Evolutionary conservation across 2,113 vertebrate species (phyloP).

Genomic region (Carassius carassius): DNA sequence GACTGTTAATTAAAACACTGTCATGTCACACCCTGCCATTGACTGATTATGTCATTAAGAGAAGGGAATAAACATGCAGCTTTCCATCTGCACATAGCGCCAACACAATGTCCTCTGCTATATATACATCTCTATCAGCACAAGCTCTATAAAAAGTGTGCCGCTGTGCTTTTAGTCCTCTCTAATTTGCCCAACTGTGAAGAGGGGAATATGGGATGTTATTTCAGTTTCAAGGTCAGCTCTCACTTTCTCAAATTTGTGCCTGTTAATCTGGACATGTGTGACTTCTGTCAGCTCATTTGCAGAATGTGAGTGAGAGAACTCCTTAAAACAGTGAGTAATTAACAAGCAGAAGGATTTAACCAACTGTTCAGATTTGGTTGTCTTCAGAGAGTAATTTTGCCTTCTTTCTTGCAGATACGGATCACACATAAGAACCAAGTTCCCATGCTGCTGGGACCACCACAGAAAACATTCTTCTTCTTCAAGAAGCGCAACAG

Average conservation of each 20-base stretch:
- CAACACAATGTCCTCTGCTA: constrained; percentile 50
- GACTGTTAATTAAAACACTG: constrained; percentile 61
- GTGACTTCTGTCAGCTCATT: constrained; percentile 35
- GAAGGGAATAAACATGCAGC: constrained; percentile 50
- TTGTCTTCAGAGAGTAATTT: neutral
- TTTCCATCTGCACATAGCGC: constrained; percentile 53
- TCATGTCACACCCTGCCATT: constrained; percentile 53
- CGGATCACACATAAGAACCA: constrained; percentile 95
- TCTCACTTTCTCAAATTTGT: constrained; percentile 32
- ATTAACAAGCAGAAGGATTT: constrained; percentile 30
- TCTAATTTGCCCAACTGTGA: constrained; percentile 41
- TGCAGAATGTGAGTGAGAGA: constrained; percentile 23
- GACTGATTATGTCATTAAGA: constrained; percentile 48
- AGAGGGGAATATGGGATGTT: constrained; percentile 39
- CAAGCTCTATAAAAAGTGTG: constrained; percentile 38
- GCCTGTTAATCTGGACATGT: constrained; percentile 28
- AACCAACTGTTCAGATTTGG: constrained; percentile 30
- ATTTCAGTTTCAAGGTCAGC: constrained; percentile 46
- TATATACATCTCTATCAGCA: constrained; percentile 37
- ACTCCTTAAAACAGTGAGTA: constrained; percentile 26
- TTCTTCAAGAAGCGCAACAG: constrained; percentile 86
- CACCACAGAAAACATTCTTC: constrained; percentile 91
- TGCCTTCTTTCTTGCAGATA: constrained; percentile 73
- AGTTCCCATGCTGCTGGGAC: constrained; percentile 89
- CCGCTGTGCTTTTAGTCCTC: constrained; percentile 25